Base-by-base conservation (phyloP, 2,113 vertebrate species). In the Charadrius vociferus region DNA sequence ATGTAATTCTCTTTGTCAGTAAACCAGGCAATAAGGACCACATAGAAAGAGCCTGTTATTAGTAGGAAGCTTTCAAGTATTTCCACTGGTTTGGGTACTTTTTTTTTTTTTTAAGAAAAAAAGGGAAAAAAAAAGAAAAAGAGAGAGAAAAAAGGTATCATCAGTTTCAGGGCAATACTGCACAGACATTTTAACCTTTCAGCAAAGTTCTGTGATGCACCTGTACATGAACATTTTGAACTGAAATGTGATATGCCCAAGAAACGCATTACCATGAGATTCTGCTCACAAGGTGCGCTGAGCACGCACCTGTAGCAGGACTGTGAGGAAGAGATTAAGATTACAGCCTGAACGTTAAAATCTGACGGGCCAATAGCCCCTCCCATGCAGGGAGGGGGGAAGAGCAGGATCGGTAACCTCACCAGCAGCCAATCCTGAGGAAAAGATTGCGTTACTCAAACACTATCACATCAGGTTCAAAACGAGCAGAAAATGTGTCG, bases 251-350 rank as follows among this genome's bases (percentile, higher is more conserved):
- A 74, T 1, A 66, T 20, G 58, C 29, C 56, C 34, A 36, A 75
- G 90, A 14, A 91, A 37, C 5, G 3, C 20, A 0, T 2, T 12
- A 5, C 12, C 30, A 1, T 1, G 12, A 53, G 52, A 4, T 21
- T 1, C 20, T n/a, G 2, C 67, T 32, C 15, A 0, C 4, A 5
- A 9, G 8, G 7, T 0, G 39, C 49, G 14, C 1, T 1, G 11
- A 13, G 47, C 62, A 77, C 9, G 53, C 58, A 9, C 34, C 82
- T 56, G 49, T 0, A 10, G 55, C 45, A 6, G 9, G 9, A 5
- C 62, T 7, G 1, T 1, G 36, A 68, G 66, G 77, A 9, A 23
- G 24, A 22, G 23, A 20, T 8, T 3, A 30, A 14, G 34, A 5
- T 6, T 1, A 10, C 29, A 37, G 52, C 34, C 41, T 1, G 10